These are phyloP conservation scores for Sminthurinus aureus DNA, from an alignment of 2,888 invertebrate genomes.

Conservation along the genomic window DNA sequence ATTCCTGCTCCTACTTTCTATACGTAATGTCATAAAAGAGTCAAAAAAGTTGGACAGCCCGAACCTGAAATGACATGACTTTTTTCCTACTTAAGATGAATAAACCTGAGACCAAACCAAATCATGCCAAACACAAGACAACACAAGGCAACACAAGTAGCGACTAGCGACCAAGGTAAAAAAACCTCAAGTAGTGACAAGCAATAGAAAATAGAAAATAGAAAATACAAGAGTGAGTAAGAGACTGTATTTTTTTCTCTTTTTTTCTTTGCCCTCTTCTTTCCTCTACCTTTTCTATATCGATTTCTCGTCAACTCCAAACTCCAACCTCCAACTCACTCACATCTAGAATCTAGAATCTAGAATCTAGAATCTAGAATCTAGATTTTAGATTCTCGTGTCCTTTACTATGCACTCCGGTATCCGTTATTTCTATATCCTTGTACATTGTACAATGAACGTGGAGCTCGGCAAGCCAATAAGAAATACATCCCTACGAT, in stretches of 20 bases:
- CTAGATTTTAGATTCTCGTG: no score
- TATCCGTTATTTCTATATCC: no score
- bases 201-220: no score
- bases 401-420: no score
- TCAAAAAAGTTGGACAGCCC: neutral
- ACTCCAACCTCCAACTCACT: neutral
- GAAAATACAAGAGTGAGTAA: no score
- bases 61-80: neutral
- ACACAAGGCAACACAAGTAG: no score
- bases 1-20: no score
- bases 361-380: neutral
- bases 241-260: neutral
- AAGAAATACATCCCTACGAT: no score
- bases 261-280: neutral
- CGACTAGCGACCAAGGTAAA: neutral
- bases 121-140: neutral
- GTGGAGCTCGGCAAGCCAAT: neutral
- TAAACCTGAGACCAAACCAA: no score
- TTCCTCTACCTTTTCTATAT: constrained; percentile 2
- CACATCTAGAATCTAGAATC: neutral
- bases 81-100: neutral
- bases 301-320: neutral
- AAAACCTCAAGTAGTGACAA: no score
- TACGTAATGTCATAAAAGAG: constrained; percentile 6
- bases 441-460: neutral